Base-by-base conservation (phyloP, 2,113 vertebrate species). In the Tiliqua scincoides region DNA sequence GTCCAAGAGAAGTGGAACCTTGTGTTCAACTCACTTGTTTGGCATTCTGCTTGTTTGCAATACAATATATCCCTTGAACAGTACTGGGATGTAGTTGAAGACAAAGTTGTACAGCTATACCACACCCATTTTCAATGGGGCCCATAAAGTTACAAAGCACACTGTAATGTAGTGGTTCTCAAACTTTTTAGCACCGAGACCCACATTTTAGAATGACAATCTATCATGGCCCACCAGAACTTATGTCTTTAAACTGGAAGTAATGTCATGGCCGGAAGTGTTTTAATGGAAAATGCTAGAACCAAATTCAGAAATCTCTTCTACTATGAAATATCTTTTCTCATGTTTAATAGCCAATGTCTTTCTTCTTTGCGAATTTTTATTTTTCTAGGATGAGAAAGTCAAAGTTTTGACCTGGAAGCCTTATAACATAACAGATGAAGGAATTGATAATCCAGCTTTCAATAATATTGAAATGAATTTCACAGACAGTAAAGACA, bases 401-500 rank as follows among this genome's bases (percentile, higher is more conserved):
- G 87, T 91, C 59, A 85, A 89, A 65, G 92, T 92, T 87, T 89
- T 96, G 91, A 92, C 84, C 81, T 91, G 83, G 78, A 95, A 94
- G 35, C 84, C 84, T 1, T 91, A 86, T 83, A 63, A 85, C 1
- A 0, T 79, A 71, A 75, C 86, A 85, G 87, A 88, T 0, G 92
- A 96, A 81, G 97, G 97, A 93, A 95, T 82, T 3, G 96, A 96
- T 87, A 97, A 97, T 76, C 97, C 96, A 86, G 94, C 94, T 77
- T 97, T 97, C 90, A 96, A 89, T 90, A 94, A 96, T 52, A 91
- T 96, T 25, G 97, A 97, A 93, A 85, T 97, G 95, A 93, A 93
- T 40, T 23, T 88, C 82, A 88, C 94, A 79, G 93, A 89, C 37
- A 83, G 84, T 57, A 91, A 92, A 8, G 80, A 78, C 84, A 96